phyloP scores from a whole-genome alignment of 92 coral and sea anemone species.

The Phenganax marumi region DNA sequence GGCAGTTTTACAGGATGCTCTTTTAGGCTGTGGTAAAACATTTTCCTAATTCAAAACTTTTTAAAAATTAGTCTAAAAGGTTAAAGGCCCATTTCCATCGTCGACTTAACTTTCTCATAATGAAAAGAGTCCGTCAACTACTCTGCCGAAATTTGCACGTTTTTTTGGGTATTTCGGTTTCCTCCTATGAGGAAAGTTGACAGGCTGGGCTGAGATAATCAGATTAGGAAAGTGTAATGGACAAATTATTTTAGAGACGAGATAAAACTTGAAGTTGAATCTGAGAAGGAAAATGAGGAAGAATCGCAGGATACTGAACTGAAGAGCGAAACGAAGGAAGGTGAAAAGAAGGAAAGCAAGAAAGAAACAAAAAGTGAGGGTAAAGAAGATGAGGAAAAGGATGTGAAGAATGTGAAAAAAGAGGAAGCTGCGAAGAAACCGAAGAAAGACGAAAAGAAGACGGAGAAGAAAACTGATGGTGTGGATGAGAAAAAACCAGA shows the following conservation, averaged over 20 bases:
- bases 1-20: too few relatives aligned
- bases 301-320: conserved; percentile 4
- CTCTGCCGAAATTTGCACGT: too few relatives aligned
- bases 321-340: conserved; percentile 19
- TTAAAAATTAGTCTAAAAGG: too few relatives aligned
- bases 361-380: conserved; percentile 26
- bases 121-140: too few relatives aligned
- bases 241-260: conserved; percentile 9
- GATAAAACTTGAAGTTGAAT: conserved; percentile 5
- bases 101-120: too few relatives aligned
- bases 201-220: not conserved
- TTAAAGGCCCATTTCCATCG: too few relatives aligned
- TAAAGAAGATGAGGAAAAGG: conserved; percentile 25
- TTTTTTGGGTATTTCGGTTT: too few relatives aligned
- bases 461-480: conserved; percentile 25
- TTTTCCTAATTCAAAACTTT: too few relatives aligned
- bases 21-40: too few relatives aligned
- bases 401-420: conserved; percentile 14
- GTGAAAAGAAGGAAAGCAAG: conserved; percentile 12
- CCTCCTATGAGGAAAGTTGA: too few relatives aligned
- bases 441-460: conserved; percentile 33
- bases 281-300: conserved; percentile 29
- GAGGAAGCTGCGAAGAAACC: conserved; percentile 38
- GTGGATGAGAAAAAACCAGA: conserved; percentile 46
- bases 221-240: not conserved